A percentile compares a stretch with the other conserved stretches of the same genome.
These are phyloP conservation scores for Melopsittacus undulatus DNA, from an alignment of 2,797 vertebrate species.

Conservation along the genomic window DNA sequence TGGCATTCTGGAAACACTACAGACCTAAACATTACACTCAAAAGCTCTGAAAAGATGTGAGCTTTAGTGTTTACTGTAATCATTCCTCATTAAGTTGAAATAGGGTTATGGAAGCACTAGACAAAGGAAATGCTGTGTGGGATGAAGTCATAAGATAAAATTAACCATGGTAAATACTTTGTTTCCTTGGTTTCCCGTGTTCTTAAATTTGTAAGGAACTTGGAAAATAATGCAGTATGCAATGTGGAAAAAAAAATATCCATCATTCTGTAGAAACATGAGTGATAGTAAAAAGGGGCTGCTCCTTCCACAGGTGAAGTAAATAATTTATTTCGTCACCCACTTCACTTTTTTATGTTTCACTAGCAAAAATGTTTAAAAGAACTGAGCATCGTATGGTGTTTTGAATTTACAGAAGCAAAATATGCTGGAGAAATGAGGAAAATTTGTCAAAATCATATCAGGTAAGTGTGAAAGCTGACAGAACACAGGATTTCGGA, in stretches of 20 bases:
- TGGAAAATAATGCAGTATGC: not conserved
- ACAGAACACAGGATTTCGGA: not conserved
- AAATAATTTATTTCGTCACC: not conserved
- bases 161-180: not conserved
- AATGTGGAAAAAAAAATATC: not conserved
- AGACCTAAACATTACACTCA: not conserved
- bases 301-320: not conserved
- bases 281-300: not conserved
- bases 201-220: not conserved
- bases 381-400: not conserved
- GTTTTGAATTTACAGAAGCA: not conserved
- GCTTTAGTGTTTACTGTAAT: not conserved
- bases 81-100: not conserved
- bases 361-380: not conserved
- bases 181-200: not conserved
- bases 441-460: not conserved
- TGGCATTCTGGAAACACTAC: not conserved
- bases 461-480: not conserved
- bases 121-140: not conserved
- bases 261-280: not conserved
- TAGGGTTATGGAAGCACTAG: not conserved
- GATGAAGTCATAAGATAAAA: not conserved
- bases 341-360: not conserved
- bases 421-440: not conserved
- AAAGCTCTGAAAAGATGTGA: not conserved